These are phyloP conservation scores for Nudaria mundana DNA, from an alignment of 2,888 invertebrate species.

Conservation along the genomic window DNA sequence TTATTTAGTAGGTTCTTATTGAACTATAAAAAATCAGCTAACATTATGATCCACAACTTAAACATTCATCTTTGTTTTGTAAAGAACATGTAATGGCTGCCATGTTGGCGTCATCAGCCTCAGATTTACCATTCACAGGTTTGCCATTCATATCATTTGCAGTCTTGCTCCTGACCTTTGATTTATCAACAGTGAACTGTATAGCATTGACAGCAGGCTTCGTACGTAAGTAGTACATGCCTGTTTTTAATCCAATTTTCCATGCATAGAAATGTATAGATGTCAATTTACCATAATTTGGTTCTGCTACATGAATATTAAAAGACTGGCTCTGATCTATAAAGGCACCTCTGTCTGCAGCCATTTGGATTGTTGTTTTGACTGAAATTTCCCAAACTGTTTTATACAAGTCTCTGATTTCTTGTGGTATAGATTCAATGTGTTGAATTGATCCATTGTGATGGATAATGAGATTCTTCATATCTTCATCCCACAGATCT, in stretches of 20 bases:
- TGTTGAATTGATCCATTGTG: conserved; percentile 96
- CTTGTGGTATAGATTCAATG: conserved; percentile 91
- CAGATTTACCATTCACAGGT: conserved; percentile 44
- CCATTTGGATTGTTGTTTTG: conserved; percentile 96
- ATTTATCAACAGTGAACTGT: conserved; percentile 98
- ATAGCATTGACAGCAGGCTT: conserved; percentile 98
- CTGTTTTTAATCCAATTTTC: conserved; percentile 98
- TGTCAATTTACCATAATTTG: conserved; percentile 95
- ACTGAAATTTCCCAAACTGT: conserved; percentile 99
- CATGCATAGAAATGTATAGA: conserved; percentile 99
- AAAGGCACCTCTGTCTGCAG: conserved; percentile 98
- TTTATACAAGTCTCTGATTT: conserved; percentile 93
- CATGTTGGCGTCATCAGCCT: conserved; percentile 78
- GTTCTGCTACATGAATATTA: conserved; percentile 97
- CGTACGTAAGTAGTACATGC: conserved; percentile 99
- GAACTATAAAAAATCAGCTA: too few relatives aligned
- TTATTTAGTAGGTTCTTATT: too few relatives aligned
- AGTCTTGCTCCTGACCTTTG: conserved; percentile 49
- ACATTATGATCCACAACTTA: conserved; percentile 92
- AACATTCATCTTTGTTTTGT: conserved; percentile 92
- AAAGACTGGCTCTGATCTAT: conserved; percentile 99
- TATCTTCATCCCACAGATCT: conserved; percentile 95
- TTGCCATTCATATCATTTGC: conserved; percentile 39
- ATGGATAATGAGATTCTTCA: conserved; percentile 96
- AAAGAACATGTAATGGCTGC: conserved; percentile 92